Evolutionary conservation across 64 coral and sea anemone species (phyloP), one percentile per base, ranked within the genome.

Genomic region (Catalaphyllia jardinei): DNA sequence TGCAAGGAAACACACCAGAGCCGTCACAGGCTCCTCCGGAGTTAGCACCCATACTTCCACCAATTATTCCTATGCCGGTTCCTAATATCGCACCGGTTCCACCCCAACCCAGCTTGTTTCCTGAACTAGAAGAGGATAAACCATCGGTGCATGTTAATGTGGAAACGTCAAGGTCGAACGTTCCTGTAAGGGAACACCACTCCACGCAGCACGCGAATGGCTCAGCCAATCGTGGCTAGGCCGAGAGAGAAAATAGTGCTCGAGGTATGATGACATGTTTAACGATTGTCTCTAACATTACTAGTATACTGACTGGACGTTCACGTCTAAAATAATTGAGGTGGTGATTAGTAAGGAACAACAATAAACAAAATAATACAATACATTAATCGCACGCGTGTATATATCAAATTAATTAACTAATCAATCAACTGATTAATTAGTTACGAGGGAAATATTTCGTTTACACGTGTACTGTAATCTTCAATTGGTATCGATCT

Each of bases 81-180:
- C 79, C 69, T 22, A 20, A 17, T 9, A 10, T 29, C 20, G 42
- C 51, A 10, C 33, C 28, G 27, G 31, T 35, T 24, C 51, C 59
- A 3, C 16, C 69, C 13, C 60, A n/a, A 60, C 27, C 51, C 18
- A n/a, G 22, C 49, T 55, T 76, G 52, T 71, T 63, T 89, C 51
- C 60, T 31, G 87, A 88, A 19, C 63, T 62, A 74, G 86, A 93
- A 24, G 93, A 79, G 19, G 88, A 95, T 42, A 90, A 92, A 38
- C 97, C 97, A 38, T 99, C 97, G 10, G 93, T 99, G 54, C 92
- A 91, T 60, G 91, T 99, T 31, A 93, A 93, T 69, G 97, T 99
- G 65, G 83, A 99, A 65, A 99, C 97, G 28, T 93, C 97, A 19
- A 99, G 91, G 65, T 99, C 97, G 27, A 90, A 90, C 54, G 95